Base-by-base conservation (phyloP, 1,140 invertebrate species). In the Temnothorax nylanderi region DNA sequence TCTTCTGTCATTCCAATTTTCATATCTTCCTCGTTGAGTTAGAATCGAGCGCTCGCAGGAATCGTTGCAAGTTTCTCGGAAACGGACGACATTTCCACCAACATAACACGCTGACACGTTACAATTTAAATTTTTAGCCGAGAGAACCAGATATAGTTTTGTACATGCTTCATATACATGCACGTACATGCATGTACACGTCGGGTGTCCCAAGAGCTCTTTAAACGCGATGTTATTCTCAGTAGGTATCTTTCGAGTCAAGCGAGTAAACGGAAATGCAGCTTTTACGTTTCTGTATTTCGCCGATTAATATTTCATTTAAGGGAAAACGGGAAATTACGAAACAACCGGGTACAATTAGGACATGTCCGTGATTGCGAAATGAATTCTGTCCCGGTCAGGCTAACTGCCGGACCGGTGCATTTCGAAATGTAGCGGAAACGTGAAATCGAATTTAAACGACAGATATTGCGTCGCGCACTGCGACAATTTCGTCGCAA, bases 241-340 rank as follows among this genome's bases (percentile, higher is more conserved):
- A 32, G 41, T n/a, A n/a, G n/a, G n/a, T 82, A 32, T 58, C 41
- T 47, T 74, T 74, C 41, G 26, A 56, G 11, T 10, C 41, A 26
- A 37, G 32, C 51, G 49, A 10, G 32, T 58, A 16, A 58, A 58
- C 21, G 34, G 7, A 26, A 26, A 60, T 41, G n/a, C 44, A 65
- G 44, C 76, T 37, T n/a, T n/a, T 32, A 7, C 69, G 54, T 32
- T 44, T 69, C 34, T 26, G 21, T 10, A 54, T 60, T 49, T 32
- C 41, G 65, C 21, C 32, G 54, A 84, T 75, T 84, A 84, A 84
- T 84, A 26, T 75, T 41, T 60, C 41, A 84, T 75, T 84, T 84
- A 84, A 84, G 44, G 69, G n/a, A 60, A 74, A 82, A 60, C 37
- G 69, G 80, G 26, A 60, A 74, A 82, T 82, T 75, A 47, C 69